Evolutionary conservation across 92 coral and sea anemone genomes (phyloP), one percentile per base, ranked within the genome.

Genomic region (Bergia sp.): DNA sequence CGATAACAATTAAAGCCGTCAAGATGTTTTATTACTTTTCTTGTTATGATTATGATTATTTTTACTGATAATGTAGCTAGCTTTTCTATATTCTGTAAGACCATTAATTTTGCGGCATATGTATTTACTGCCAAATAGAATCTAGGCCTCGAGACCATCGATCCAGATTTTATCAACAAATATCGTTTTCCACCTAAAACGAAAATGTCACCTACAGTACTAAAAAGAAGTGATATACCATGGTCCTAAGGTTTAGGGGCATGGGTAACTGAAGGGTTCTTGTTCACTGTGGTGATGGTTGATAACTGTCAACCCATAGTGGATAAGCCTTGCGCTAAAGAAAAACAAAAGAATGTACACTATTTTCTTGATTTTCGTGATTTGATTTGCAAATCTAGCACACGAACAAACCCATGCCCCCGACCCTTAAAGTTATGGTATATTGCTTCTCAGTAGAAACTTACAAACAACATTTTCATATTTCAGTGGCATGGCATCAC

Each of bases 381-480:
- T 8, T 37, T 71, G 6, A 5, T 4, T 71, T 71, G 38, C 75
- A 71, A 5, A 29, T 71, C 23, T 5, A 71, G 75, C 9, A 10
- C 40, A 36, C 43, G 41, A 15, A 18, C 5, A 23, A 4, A 41
- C 37, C 49, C 9, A 9, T 76, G 80, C 1, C n/a, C 47, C 80
- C 13, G 2, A 23, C 1, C 47, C n/a, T 37, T 0, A 13, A 29
- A 58, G 21, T 77, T 37, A 18, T 16, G n/a, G 47, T 42, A 21
- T 16, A 44, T 4, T 20, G 29, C 55, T 77, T 44, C 23, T 43
- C n/a, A 77, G 18, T 36, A 81, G 44, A 23, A 38, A 81, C 85
- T 81, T 81, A 81, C 85, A 38, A 61, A 81, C 43, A 81, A 81
- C 85, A 58, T 81, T 81, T 81, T 81, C 85, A 81, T 81, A 81